Conservation (phyloP, 2,113 vertebrate genomes). For the Spea multiplicata region DNA sequence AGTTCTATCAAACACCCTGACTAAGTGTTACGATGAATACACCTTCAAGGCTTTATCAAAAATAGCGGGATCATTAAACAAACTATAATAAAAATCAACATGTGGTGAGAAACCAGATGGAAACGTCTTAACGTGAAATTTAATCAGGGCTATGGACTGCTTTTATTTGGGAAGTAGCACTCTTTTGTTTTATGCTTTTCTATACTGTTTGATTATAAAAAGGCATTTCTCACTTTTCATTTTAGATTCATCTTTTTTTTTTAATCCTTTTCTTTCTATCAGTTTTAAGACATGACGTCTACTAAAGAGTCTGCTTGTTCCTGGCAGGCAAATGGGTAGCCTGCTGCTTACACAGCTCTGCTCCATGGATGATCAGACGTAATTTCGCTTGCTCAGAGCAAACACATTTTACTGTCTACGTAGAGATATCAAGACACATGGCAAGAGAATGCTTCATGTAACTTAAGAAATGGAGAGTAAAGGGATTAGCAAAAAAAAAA, state of each 20-base stretch:
- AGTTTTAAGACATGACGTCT: constrained; percentile 22
- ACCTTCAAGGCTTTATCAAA: no score
- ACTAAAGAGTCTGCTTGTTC: constrained; percentile 32
- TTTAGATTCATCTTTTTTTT: constrained; percentile 17
- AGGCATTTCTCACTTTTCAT: constrained; percentile 11
- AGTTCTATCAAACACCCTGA: no score
- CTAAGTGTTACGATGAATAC: no score
- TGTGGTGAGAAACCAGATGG: no score
- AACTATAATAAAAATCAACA: no score
- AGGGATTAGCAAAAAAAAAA: constrained; percentile 11
- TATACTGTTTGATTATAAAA: constrained; percentile 9
- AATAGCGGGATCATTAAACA: no score
- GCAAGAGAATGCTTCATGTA: constrained; percentile 41
- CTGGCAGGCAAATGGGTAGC: constrained; percentile 43
- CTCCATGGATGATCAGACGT: constrained; percentile 44
- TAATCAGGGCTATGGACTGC: no score
- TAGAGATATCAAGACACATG: constrained; percentile 40
- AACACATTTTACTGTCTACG: constrained; percentile 30
- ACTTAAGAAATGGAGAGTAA: constrained; percentile 25
- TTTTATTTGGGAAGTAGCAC: no score
- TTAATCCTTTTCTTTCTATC: constrained; percentile 33
- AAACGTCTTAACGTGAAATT: no score
- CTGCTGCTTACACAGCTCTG: constrained; percentile 46
- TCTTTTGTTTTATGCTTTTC: not conserved
- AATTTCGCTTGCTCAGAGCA: constrained; percentile 35